Percentiles rank a stretch among this genome's conserved stretches.
phyloP scores from a whole-genome alignment of 1,140 invertebrate species.

The Cyphomyrmex costatus region DNA sequence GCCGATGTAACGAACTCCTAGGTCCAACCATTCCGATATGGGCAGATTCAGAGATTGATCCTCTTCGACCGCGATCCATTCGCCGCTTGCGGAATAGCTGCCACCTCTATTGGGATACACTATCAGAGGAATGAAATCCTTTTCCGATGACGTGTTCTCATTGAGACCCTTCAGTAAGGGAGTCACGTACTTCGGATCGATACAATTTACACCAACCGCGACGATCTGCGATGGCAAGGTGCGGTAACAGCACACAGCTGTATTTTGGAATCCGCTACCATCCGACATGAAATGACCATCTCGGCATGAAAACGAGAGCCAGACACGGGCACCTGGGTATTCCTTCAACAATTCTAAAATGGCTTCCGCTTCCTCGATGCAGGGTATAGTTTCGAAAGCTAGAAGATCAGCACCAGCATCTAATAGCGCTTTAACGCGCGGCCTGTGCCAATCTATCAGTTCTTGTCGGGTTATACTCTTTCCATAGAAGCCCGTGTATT shows the following conservation, averaged over 20 bases:
- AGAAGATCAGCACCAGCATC: conserved; percentile 93
- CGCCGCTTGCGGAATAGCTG: conserved; percentile 86
- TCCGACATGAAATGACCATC: conserved; percentile 90
- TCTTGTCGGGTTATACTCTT: conserved; percentile 89
- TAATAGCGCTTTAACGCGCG: conserved; percentile 91
- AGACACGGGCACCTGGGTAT: conserved; percentile 91
- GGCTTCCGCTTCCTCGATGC: conserved; percentile 92
- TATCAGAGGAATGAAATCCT: conserved; percentile 87
- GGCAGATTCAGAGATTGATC: conserved; percentile 88
- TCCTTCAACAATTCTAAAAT: conserved; percentile 92
- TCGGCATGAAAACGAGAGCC: conserved; percentile 94
- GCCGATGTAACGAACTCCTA: conserved; percentile 92
- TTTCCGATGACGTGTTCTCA: conserved; percentile 53
- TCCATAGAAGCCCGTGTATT: conserved; percentile 95
- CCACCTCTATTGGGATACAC: conserved; percentile 93
- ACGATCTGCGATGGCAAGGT: conserved; percentile 89
- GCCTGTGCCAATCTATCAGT: conserved; percentile 93
- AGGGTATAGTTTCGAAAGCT: conserved; percentile 96
- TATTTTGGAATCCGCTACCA: conserved; percentile 91
- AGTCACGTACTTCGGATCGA: conserved; percentile 88
- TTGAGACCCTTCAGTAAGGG: conserved; percentile 87
- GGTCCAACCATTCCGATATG: conserved; percentile 90
- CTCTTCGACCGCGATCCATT: conserved; percentile 87
- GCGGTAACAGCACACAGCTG: conserved; percentile 89
- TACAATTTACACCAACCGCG: conserved; percentile 95